Evolutionary conservation across 2,888 invertebrate genomes (phyloP).

Genomic region (Coenonympha glycerion): DNA sequence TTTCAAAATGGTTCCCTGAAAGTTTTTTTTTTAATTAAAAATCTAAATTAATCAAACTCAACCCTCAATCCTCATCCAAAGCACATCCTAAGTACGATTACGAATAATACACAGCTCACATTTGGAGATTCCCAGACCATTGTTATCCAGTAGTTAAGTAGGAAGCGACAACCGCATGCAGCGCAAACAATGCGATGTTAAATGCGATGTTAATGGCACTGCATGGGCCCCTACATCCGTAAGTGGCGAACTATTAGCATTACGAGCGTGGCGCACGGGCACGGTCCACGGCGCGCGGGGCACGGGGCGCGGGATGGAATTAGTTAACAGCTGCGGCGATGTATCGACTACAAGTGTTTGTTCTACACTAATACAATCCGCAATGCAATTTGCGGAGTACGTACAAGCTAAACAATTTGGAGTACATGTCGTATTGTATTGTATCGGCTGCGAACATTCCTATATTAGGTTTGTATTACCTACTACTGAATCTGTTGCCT

Average conservation of each 20-base stretch:
- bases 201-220: neutral
- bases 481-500: neutral
- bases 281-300: neutral
- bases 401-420: constrained; percentile 2
- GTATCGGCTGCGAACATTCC: neutral
- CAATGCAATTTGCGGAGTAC: constrained; percentile 4
- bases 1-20: too few relatives aligned
- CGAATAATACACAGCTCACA: too few relatives aligned
- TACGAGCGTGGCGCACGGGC: too few relatives aligned
- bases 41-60: too few relatives aligned
- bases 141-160: neutral
- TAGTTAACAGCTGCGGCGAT: constrained; percentile 13
- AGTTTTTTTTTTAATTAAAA: too few relatives aligned
- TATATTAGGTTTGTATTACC: too few relatives aligned
- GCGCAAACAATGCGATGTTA: neutral
- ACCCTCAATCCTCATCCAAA: too few relatives aligned
- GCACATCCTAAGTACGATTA: too few relatives aligned
- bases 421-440: too few relatives aligned
- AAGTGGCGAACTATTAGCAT: neutral
- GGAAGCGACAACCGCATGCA: neutral
- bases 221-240: neutral
- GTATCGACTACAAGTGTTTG: constrained; percentile 8
- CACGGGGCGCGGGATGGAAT: constrained; percentile 13
- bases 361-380: constrained; percentile 8
- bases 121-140: neutral